Base-by-base conservation (phyloP, 2,797 vertebrate genomes). In the Onychomys arenicola region DNA sequence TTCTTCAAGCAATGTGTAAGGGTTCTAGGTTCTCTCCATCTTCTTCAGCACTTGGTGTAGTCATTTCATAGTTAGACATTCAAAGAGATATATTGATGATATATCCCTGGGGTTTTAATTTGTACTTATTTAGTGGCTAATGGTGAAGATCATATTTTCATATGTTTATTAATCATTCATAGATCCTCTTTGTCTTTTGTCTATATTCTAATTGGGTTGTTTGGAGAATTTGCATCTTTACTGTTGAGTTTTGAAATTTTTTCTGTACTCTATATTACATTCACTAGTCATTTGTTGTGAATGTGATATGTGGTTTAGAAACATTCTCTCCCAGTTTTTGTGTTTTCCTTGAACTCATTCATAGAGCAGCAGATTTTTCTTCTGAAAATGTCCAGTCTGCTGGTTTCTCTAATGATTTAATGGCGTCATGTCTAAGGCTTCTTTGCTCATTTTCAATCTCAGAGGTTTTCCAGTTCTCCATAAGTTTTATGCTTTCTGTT, bases 91-190 rank as follows among this genome's bases (percentile, higher is more conserved):
- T 82, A 77, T 61, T 87, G 87, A 75, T 90, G n/a, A 29, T 81
- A 86, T 90, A 25, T 67, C 84, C 52, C 49, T 91, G 23, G 57
- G 16, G 34, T 93, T 96, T 96, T 92, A 86, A 69, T 96, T 91
- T 95, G 52, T 19, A 90, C 92, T 93, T 96, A 69, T 89, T 86
- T 93, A 75, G 6, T 81, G 29, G 91, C 32, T 91, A 89, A 84
- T 93, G 46, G 89, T 76, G 21, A 16, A 69, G 46, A 55, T 77
- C 3, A 92, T 87, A 29, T 94, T 93, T 96, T 82, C 52, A 67
- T 73, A 52, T 96, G 37, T 40, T 96, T 89, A 69, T 49, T 92
- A 85, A 27, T 61, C 61, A 93, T 82, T 21, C 27, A 49, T 65
- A 67, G 76, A 93, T 75, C 40, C 61, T 94, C 57, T 49, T 43